phyloP scores from a whole-genome alignment of 2,797 vertebrate species.

The Eulemur rubriventer region DNA sequence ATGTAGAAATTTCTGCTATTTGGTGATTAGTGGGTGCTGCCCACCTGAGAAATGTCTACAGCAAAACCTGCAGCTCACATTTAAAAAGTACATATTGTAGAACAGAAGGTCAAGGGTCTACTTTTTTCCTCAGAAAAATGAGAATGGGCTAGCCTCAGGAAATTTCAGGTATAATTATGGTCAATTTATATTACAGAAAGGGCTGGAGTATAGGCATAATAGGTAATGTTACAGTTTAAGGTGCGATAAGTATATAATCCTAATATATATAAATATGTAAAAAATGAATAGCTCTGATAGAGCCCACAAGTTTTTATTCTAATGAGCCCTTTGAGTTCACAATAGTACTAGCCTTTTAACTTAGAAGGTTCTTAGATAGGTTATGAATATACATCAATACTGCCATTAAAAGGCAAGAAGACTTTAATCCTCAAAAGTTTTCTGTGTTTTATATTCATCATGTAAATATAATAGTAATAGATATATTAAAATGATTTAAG shows the following conservation, averaged over 20 bases:
- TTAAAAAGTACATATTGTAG: neutral
- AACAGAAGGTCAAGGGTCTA: neutral
- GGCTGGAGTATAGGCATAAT: neutral
- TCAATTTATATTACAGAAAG: constrained; percentile 19
- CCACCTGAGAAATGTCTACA: constrained; percentile 45
- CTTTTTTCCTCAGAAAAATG: neutral
- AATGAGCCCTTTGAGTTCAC: constrained; percentile 8
- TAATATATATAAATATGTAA: neutral
- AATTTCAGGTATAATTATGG: constrained; percentile 14
- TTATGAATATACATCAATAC: neutral
- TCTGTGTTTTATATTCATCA: constrained; percentile 17
- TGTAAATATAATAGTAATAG: neutral
- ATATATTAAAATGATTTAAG: neutral
- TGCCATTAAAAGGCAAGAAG: neutral
- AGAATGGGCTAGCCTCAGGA: neutral
- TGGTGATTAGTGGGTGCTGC: constrained; percentile 51
- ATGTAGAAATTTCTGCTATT: constrained; percentile 47
- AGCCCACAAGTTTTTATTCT: neutral
- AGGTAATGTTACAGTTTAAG: neutral
- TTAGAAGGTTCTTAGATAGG: constrained; percentile 4
- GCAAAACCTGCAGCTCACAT: constrained; percentile 18
- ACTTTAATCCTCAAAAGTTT: constrained; percentile 27
- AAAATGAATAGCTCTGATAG: neutral
- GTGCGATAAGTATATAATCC: neutral
- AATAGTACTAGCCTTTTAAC: constrained; percentile 20